phyloP scores from a whole-genome alignment of 2,888 invertebrate species.

The Pollenia angustigena region DNA sequence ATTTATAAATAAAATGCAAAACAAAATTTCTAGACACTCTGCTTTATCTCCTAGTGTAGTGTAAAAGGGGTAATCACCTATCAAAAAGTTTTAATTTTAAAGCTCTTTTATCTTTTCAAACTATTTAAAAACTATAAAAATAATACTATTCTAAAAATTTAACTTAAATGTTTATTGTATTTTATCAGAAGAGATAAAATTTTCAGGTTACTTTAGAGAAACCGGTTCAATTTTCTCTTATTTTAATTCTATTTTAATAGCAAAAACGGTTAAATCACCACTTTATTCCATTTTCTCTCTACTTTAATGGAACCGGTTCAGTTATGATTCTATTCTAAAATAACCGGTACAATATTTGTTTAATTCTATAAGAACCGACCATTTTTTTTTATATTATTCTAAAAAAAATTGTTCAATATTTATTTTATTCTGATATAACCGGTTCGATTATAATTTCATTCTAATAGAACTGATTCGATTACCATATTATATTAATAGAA shows the following conservation, averaged over 20 bases:
- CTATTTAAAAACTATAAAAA: background rate
- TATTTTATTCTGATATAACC: background rate
- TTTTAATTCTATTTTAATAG: too few species aligned
- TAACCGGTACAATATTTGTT: background rate
- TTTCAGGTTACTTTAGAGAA: too few species aligned
- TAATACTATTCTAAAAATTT: constrained; percentile 2
- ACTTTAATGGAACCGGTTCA: background rate
- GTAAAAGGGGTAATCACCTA: background rate
- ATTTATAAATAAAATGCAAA: background rate
- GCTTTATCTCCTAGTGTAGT: constrained; percentile 7
- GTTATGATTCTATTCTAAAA: background rate
- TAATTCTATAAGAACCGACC: background rate
- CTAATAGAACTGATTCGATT: background rate
- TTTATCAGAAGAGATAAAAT: too few species aligned
- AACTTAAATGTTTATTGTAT: too few species aligned
- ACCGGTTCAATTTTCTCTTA: too few species aligned
- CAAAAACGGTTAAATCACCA: too few species aligned
- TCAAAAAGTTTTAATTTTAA: background rate
- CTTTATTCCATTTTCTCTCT: too few species aligned
- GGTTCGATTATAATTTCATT: background rate
- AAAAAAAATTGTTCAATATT: background rate
- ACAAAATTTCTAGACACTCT: background rate
- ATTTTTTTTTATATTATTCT: background rate
- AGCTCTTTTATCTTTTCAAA: background rate
- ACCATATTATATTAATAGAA: background rate